Base-by-base conservation (phyloP, 2,888 invertebrate species). In the Pristionchus exspectatus region DNA sequence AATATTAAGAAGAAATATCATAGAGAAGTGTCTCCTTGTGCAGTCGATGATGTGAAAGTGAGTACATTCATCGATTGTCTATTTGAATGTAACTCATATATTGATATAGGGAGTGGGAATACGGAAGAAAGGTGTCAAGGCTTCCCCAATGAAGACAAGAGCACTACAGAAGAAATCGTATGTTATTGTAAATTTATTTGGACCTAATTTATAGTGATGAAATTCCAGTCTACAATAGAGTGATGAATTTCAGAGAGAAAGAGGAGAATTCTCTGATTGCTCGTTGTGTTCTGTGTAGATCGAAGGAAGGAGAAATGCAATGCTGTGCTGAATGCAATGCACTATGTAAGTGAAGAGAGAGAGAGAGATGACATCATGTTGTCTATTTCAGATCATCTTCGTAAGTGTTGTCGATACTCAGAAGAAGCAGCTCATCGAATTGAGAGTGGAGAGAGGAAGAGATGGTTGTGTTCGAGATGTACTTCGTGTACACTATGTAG, bases 321-420 rank as follows among this genome's bases (percentile, higher is more conserved):
- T 14, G 54, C 24, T 88, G 87, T 88, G 72, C 87, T 21, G 87
- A 88, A 33, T 88, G 87, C 16, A 74, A 56, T 27, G 72, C 74
- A 44, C 10, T n/a, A 14, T 88, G 87, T 88, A 12, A 88, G 87
- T 88, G 3, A 21, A 74, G 38, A 30, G 38, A 33, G 74, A 38
- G 74, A 27, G 74, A 3, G 74, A 24, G 44, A 54, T 2, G 33
- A 5, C 16, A 56, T 27, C 0, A 18, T 27, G 0, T 63, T 59
- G 27, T 63, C 63, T 3, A 63, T 63, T 87, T 83, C 74, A 91
- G 91, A 90, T 72, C 91, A 91, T 56, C 56, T 90, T 3, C 44
- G n/a, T 14, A 89, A 90, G 30, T 91, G 91, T 27, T 38, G 90
- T 14, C 88, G 89, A 18, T 91, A 91, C 83, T 81, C 87, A 5